A percentile compares a stretch with the other conserved stretches of the same genome.
Conservation (phyloP, 2,888 invertebrate species). For the Polydrusus cervinus region DNA sequence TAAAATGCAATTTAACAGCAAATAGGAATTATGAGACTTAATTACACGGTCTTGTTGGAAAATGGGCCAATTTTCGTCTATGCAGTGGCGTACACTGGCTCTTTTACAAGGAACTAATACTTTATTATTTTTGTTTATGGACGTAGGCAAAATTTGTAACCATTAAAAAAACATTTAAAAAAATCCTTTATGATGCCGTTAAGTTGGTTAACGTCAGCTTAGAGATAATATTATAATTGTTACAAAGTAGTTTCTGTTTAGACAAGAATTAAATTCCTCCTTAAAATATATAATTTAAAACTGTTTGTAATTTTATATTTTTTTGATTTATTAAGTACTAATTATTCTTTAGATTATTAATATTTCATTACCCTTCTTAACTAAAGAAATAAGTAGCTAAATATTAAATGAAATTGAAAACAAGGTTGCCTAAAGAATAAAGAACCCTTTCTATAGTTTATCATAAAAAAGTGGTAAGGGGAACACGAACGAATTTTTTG, state of each 20-base stretch:
- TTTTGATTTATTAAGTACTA: no score
- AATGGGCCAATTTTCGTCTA: constrained; percentile 7
- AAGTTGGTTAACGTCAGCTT: not conserved
- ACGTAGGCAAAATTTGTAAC: no score
- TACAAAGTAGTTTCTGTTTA: no score
- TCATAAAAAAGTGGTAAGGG: not conserved
- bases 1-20: constrained; percentile 39
- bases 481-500: constrained; percentile 6
- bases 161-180: not conserved
- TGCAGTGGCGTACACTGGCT: constrained; percentile 2
- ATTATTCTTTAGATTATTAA: no score
- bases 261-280: no score
- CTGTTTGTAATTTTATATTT: no score
- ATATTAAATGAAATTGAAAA: not conserved
- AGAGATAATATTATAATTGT: no score
- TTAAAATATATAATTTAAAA: no score
- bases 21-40: constrained; percentile 28
- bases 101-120: no score
- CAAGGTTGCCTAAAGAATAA: not conserved
- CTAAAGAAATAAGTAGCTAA: not conserved
- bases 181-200: not conserved
- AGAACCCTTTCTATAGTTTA: not conserved
- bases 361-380: no score
- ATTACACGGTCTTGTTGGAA: constrained; percentile 29
- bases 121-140: no score